Conservation (phyloP, 2,888 invertebrate genomes). For the Acrocyrtus sp. region DNA sequence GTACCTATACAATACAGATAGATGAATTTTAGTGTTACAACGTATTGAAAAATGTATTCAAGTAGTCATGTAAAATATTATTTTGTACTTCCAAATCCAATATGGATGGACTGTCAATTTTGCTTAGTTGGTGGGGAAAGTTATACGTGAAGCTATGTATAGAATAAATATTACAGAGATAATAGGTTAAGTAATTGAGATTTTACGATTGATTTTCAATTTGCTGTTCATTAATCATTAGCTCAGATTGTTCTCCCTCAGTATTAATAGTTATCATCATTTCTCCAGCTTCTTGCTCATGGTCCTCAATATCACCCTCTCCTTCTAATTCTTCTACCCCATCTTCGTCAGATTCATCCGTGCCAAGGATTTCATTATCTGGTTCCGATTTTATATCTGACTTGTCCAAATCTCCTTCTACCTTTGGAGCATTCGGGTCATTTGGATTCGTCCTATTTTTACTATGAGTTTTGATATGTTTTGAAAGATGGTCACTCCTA, state of each 20-base stretch:
- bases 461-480: constrained; percentile 89
- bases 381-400: constrained; percentile 38
- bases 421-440: constrained; percentile 23
- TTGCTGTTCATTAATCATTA: constrained; percentile 63
- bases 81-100: constrained; percentile 43
- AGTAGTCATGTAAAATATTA: constrained; percentile 27
- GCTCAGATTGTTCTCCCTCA: constrained; percentile 71
- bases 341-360: constrained; percentile 47
- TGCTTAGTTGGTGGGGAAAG: constrained; percentile 18
- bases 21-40: too few relatives aligned
- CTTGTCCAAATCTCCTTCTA: constrained; percentile 35
- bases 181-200: not conserved
- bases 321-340: constrained; percentile 54
- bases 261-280: constrained; percentile 80
- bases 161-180: not conserved
- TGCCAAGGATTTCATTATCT: constrained; percentile 3
- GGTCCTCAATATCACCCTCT: constrained; percentile 58
- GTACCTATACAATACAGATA: too few relatives aligned
- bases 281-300: constrained; percentile 65
- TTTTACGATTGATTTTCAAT: constrained; percentile 35
- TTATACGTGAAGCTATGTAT: not conserved
- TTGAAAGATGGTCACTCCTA: constrained; percentile 78
- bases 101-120: constrained; percentile 34
- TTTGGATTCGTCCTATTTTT: constrained; percentile 66
- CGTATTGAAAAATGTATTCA: too few relatives aligned